These are phyloP conservation scores for Muntiacus reevesi DNA, from an alignment of 2,113 vertebrate species.

Conservation along the genomic window DNA sequence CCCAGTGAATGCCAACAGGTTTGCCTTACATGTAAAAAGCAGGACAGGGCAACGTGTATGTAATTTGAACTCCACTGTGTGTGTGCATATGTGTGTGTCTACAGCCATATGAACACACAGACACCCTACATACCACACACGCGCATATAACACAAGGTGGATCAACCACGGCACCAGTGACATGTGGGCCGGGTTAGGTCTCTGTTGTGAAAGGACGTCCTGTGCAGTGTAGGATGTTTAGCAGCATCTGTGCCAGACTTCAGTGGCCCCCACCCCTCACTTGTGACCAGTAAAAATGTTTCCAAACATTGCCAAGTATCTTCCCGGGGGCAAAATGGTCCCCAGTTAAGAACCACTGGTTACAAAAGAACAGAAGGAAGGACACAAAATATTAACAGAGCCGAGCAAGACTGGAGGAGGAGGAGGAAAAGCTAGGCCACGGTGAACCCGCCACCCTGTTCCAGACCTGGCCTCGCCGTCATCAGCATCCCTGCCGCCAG, in stretches of 20 bases:
- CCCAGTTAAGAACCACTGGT: not conserved
- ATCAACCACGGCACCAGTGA: not conserved
- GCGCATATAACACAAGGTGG: not conserved
- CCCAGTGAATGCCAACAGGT: rapidly evolving
- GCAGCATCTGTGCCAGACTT: not conserved
- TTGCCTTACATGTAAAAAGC: not conserved
- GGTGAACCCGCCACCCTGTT: rapidly evolving
- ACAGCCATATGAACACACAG: rapidly evolving
- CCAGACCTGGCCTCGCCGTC: not conserved
- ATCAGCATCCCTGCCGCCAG: not conserved
- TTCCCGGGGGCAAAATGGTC: not conserved
- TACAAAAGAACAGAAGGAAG: not conserved
- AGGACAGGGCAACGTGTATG: rapidly evolving
- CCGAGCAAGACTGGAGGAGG: not conserved
- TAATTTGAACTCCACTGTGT: not conserved
- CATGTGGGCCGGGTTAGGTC: rapidly evolving
- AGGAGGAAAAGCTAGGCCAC: not conserved
- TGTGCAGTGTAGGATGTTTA: not conserved
- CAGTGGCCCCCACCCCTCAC: not conserved
- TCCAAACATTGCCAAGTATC: not conserved
- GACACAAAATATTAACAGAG: not conserved
- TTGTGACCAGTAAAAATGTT: not conserved
- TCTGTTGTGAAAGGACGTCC: not conserved
- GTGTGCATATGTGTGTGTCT: not conserved
- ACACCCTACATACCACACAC: too few species aligned